Evolutionary conservation across 2,888 invertebrate species (phyloP).

Genomic region (Dendrolimus pini): DNA sequence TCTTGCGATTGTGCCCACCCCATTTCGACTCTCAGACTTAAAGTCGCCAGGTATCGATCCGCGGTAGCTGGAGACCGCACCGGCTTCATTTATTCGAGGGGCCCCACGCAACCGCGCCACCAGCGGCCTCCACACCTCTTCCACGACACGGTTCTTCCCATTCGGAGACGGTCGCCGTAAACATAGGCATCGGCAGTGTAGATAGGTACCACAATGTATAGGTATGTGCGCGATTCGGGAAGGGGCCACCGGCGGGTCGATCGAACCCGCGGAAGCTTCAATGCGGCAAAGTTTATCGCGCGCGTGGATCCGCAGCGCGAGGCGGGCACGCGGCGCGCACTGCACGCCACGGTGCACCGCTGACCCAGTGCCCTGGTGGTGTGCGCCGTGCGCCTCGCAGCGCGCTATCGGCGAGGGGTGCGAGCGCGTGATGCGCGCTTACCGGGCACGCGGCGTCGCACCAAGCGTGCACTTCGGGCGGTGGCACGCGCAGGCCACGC

Average conservation of each 20-base stretch:
- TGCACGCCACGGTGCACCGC: conserved; percentile 1
- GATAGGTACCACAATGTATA: conserved; percentile 19
- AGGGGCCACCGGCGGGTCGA: conserved; percentile 49
- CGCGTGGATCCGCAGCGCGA: conserved; percentile 20
- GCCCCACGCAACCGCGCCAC: conserved; percentile 12
- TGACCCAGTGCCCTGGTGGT: conserved; percentile 7
- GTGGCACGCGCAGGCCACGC: background rate
- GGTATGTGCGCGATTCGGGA: conserved; percentile 32
- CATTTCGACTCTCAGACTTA: conserved; percentile 40
- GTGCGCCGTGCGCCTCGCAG: conserved; percentile 20
- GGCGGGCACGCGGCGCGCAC: conserved; percentile 13
- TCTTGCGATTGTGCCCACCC: conserved; percentile 24
- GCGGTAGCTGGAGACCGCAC: conserved; percentile 52
- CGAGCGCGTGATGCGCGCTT: conserved; percentile 22
- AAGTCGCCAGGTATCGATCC: conserved; percentile 64
- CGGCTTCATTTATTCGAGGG: conserved; percentile 27
- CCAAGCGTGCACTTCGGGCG: conserved; percentile 2
- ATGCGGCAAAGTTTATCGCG: conserved; percentile 55
- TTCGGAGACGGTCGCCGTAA: background rate
- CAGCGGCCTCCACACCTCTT: conserved; percentile 4
- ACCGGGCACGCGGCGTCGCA: conserved; percentile 14
- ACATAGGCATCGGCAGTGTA: background rate
- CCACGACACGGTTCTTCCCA: background rate
- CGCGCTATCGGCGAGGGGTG: background rate
- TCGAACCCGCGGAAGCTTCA: conserved; percentile 53